Evolutionary conservation across 2,888 invertebrate species (phyloP).

Genomic region (Bruchidius siliquastri): DNA sequence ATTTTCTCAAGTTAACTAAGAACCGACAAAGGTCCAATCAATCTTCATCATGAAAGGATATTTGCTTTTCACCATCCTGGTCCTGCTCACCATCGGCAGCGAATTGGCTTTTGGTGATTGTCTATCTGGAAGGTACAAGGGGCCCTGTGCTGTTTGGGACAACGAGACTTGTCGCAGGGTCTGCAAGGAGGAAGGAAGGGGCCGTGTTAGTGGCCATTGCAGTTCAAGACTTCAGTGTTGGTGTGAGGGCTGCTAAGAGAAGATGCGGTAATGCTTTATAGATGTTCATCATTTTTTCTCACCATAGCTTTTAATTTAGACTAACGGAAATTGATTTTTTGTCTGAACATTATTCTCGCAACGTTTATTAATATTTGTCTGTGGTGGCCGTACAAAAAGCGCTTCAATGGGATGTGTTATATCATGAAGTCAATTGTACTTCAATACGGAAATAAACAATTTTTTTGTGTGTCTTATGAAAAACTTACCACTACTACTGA

Average conservation of each 20-base stretch:
- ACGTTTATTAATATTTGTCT: no score
- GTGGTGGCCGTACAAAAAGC: no score
- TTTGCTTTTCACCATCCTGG: neutral
- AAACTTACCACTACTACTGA: no score
- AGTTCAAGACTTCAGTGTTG: conserved; percentile 6
- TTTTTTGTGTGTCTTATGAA: no score
- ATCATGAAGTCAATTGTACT: no score
- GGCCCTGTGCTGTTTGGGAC: conserved; percentile 12
- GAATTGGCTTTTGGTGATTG: conserved; percentile 11
- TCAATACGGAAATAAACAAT: no score
- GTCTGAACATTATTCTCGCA: no score
- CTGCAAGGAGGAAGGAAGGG: conserved; percentile 12
- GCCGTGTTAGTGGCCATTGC: conserved; percentile 6
- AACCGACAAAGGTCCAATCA: no score
- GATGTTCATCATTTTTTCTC: neutral
- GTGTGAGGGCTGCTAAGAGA: neutral
- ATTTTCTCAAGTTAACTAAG: no score
- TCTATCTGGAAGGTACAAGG: conserved; percentile 8
- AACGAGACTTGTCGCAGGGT: conserved; percentile 8
- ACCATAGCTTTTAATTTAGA: neutral
- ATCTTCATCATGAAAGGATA: neutral
- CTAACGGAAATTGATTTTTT: no score
- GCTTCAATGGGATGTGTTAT: no score
- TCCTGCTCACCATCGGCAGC: conserved; percentile 5
- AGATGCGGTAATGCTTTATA: neutral